Evolutionary conservation across 2,113 vertebrate genomes (phyloP).

Genomic region (Amblyornis subalaris): DNA sequence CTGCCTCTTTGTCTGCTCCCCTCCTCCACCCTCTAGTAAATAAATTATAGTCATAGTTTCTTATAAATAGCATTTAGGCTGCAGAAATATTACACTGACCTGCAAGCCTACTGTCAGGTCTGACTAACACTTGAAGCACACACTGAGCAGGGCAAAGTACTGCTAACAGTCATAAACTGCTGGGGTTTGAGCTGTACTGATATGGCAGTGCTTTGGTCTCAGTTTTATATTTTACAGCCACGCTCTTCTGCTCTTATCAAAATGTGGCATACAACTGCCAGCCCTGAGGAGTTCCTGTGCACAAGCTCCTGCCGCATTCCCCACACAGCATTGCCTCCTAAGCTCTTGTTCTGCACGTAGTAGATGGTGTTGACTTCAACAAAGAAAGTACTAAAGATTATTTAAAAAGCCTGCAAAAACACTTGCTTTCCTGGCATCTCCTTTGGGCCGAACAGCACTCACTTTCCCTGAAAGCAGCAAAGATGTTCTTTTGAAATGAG

Average conservation of each 20-base stretch:
- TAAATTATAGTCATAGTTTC: conserved; percentile 22
- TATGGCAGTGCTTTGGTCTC: neutral
- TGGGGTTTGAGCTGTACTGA: conserved; percentile 10
- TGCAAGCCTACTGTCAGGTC: conserved; percentile 15
- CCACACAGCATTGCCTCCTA: neutral
- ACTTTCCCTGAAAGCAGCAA: neutral
- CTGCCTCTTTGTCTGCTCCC: conserved; percentile 8
- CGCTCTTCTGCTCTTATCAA: neutral
- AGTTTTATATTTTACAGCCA: conserved; percentile 6
- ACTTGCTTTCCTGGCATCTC: neutral
- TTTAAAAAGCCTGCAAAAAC: neutral
- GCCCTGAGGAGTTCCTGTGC: neutral
- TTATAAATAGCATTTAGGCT: conserved; percentile 30
- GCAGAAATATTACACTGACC: conserved; percentile 18
- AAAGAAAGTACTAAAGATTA: neutral
- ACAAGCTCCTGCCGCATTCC: neutral
- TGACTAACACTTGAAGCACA: neutral
- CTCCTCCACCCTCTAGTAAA: neutral
- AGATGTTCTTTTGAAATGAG: neutral
- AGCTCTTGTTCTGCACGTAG: neutral
- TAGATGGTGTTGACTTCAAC: neutral
- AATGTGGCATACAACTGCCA: neutral
- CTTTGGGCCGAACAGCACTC: neutral
- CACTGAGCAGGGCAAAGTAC: conserved; percentile 1
- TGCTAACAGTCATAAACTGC: neutral